Percentiles rank a stretch among this genome's conserved stretches.
Conservation (phyloP, 1,140 invertebrate genomes). For the Lepidurus couesii region DNA sequence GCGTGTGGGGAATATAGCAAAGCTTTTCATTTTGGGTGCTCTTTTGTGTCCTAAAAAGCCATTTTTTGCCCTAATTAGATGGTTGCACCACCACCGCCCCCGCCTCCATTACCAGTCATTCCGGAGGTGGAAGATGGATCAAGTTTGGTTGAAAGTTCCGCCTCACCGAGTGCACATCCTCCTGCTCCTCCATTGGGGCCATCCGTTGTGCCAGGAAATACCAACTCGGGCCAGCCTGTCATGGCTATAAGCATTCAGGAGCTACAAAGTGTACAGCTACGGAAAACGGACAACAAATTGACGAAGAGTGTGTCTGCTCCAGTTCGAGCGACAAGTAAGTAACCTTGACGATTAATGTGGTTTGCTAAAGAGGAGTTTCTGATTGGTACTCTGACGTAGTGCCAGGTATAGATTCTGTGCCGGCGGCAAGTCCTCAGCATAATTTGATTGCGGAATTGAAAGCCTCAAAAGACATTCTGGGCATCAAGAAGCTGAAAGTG, state of each 20-base stretch:
- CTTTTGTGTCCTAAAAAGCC: background rate
- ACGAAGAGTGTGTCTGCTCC: constrained; percentile 70
- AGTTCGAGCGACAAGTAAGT: constrained; percentile 23
- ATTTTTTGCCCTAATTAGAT: constrained; percentile 27
- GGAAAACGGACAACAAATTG: constrained; percentile 62
- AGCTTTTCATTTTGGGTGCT: background rate
- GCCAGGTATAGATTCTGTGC: constrained; percentile 55
- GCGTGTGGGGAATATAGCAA: background rate
- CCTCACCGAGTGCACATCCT: constrained; percentile 5
- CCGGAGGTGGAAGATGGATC: constrained; percentile 34
- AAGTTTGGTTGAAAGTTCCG: background rate
- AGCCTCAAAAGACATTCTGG: constrained; percentile 75
- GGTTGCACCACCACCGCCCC: constrained; percentile 34
- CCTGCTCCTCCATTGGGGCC: background rate
- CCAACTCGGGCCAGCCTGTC: constrained; percentile 48
- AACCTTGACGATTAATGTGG: constrained; percentile 25
- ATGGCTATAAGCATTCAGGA: constrained; percentile 79
- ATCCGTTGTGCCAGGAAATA: constrained; percentile 26
- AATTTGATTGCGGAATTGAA: constrained; percentile 85
- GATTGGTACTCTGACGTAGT: constrained; percentile 49
- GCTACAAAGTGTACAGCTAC: constrained; percentile 70
- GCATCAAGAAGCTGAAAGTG: constrained; percentile 83
- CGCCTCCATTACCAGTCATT: constrained; percentile 37
- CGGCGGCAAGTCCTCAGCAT: constrained; percentile 42
- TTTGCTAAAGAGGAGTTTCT: constrained; percentile 38